These are phyloP conservation scores for Nebria salina DNA, from an alignment of 2,888 invertebrate species.

Conservation along the genomic window DNA sequence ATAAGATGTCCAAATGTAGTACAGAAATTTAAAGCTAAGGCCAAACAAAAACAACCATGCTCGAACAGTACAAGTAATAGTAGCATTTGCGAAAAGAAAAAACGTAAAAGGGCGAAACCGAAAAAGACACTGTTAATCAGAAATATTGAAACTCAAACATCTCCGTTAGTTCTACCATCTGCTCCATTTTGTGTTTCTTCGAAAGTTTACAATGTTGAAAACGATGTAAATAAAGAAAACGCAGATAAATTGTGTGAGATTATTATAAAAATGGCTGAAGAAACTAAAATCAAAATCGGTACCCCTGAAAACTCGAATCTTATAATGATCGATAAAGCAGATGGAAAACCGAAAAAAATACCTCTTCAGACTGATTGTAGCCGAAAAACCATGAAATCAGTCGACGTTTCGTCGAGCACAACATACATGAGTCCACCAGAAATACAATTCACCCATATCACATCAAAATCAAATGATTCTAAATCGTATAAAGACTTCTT, in stretches of 20 bases:
- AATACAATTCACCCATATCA: constrained; percentile 45
- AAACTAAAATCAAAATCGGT: constrained; percentile 43
- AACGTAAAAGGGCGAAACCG: constrained; percentile 22
- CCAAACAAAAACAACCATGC: constrained; percentile 32
- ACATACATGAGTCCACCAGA: constrained; percentile 60
- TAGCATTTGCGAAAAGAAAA: constrained; percentile 6
- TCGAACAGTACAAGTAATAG: constrained; percentile 26
- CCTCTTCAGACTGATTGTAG: neutral
- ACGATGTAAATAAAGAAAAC: neutral
- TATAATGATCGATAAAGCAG: constrained; percentile 8
- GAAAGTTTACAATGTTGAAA: constrained; percentile 7
- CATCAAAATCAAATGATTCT: constrained; percentile 23
- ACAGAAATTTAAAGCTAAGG: constrained; percentile 28
- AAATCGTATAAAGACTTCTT: constrained; percentile 49
- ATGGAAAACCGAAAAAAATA: neutral
- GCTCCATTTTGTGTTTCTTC: neutral
- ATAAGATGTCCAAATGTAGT: constrained; percentile 5
- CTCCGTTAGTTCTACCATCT: constrained; percentile 16
- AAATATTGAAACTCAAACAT: constrained; percentile 43
- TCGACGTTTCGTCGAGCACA: constrained; percentile 56
- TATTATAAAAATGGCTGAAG: constrained; percentile 58
- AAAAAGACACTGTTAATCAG: constrained; percentile 21
- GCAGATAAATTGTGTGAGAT: constrained; percentile 58
- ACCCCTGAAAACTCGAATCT: constrained; percentile 11
- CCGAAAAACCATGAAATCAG: neutral